Percentiles rank a stretch among this genome's conserved stretches.
Evolutionary conservation across 2,797 vertebrate genomes (phyloP).

Genomic region (Pangasius sanitwongsei): DNA sequence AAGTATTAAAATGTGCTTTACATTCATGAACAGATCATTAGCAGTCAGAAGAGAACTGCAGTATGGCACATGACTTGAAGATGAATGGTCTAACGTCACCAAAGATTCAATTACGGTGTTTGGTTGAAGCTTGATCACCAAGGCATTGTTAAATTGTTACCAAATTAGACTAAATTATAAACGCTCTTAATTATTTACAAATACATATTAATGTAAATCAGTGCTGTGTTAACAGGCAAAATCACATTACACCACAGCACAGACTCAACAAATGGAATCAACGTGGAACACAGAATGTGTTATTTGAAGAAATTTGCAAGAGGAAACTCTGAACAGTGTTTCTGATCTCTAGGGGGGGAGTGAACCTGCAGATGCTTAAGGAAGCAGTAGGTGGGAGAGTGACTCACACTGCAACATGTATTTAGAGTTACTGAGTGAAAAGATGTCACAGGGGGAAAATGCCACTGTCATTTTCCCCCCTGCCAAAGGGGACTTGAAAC

Average conservation of each 20-base stretch:
- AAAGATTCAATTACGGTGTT: background rate
- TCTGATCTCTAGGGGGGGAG: slow-evolving; percentile 13
- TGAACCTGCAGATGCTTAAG: slow-evolving; percentile 37
- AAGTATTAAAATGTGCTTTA: background rate
- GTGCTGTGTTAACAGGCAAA: background rate
- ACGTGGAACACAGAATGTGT: background rate
- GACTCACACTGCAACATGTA: slow-evolving; percentile 48
- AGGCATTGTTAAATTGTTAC: background rate
- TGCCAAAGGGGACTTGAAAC: slow-evolving; percentile 25
- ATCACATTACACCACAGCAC: background rate
- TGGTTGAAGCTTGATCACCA: background rate
- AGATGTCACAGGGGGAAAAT: background rate
- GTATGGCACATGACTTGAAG: background rate
- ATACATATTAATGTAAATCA: background rate
- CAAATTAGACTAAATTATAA: background rate
- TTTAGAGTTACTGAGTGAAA: slow-evolving; percentile 15
- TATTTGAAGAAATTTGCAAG: background rate
- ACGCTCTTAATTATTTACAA: background rate
- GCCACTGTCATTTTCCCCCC: background rate
- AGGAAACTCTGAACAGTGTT: slow-evolving; percentile 2
- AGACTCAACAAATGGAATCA: background rate
- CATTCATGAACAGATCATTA: background rate
- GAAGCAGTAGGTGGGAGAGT: slow-evolving; percentile 45
- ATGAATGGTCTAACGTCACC: background rate
- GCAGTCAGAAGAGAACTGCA: background rate